phyloP scores from a whole-genome alignment of 2,888 invertebrate genomes.

The Labia minor region DNA sequence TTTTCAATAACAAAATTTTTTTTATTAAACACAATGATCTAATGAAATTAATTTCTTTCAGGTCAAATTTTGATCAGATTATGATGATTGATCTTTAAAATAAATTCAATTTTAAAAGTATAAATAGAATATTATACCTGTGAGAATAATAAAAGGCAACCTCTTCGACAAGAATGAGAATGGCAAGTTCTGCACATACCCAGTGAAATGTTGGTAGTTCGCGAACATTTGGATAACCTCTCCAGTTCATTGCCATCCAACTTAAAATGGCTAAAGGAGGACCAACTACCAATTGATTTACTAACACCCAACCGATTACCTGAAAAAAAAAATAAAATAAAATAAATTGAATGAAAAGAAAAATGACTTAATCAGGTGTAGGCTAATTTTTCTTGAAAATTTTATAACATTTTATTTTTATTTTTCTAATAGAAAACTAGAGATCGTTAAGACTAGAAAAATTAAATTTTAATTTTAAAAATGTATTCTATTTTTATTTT shows the following conservation, averaged over 20 bases:
- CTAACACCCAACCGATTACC: conserved; percentile 56
- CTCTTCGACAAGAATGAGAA: conserved; percentile 67
- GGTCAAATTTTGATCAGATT: no score
- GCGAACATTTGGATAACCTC: conserved; percentile 53
- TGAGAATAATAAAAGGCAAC: conserved; percentile 76
- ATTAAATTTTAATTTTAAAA: no score
- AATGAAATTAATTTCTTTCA: no score
- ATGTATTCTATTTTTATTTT: no score
- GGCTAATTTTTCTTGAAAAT: background rate
- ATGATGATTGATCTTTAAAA: no score
- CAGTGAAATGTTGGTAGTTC: conserved; percentile 68
- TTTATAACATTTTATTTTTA: background rate
- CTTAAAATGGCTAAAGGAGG: conserved; percentile 50
- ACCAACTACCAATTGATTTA: conserved; percentile 63
- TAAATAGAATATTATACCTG: conserved; percentile 39
- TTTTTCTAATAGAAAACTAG: conserved; percentile 15
- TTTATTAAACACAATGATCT: no score
- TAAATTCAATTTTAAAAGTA: no score
- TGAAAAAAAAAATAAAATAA: conserved; percentile 30
- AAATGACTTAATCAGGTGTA: background rate
- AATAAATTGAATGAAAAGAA: background rate
- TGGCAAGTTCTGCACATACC: conserved; percentile 59
- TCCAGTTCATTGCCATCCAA: conserved; percentile 51
- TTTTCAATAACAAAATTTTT: background rate
- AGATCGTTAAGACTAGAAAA: no score